Evolutionary conservation across 1,140 invertebrate species (phyloP), one percentile per base, ranked within the genome.

Genomic region (Caenorhabditis inopinata): DNA sequence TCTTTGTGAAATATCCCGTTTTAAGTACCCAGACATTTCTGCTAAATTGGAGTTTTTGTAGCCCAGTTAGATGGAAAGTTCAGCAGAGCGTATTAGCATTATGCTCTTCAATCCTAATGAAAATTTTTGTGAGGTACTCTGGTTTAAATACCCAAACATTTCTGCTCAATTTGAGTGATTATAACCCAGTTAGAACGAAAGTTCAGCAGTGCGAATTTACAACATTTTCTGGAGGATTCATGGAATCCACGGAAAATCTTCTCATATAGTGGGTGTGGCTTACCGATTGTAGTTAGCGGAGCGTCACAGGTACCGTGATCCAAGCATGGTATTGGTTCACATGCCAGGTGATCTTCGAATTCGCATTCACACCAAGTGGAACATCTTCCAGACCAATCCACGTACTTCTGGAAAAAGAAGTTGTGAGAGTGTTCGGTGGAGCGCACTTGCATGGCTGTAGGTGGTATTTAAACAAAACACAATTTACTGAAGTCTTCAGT

Each of bases 291-390:
- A 3, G 86, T 87, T 12, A 86, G 83, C 18, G 76, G 49, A 4
- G 86, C 78, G 25, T 83, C 58, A 78, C 87, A 88, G 3, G 47
- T 49, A 5, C 79, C 84, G 42, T 88, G 86, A 0, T 77, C 49
- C 23, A 87, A 42, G 82, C 86, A 87, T 18, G 77, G 68, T 6
- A 87, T 73, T 3, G 76, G 23, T 38, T 85, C 78, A 75, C 87
- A 88, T 5, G 46, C 18, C 9, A 87, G n/a, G 9, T 74, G 32
- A n/a, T 87, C 86, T 11, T 85, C 84, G 9, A 35, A 38, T 18
- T 51, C 38, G 47, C 87, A 88, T 46, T 84, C 79, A 78, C 87
- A 88, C 87, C 87, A 88, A 11, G 82, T 81, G 3, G 87, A 87
- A 73, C 87, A 88, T 42, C 83, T 80, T n/a, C 85, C 84, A 0